These are phyloP conservation scores for Cremastinae sp. DNA, from an alignment of 2,888 invertebrate genomes.

Conservation along the genomic window DNA sequence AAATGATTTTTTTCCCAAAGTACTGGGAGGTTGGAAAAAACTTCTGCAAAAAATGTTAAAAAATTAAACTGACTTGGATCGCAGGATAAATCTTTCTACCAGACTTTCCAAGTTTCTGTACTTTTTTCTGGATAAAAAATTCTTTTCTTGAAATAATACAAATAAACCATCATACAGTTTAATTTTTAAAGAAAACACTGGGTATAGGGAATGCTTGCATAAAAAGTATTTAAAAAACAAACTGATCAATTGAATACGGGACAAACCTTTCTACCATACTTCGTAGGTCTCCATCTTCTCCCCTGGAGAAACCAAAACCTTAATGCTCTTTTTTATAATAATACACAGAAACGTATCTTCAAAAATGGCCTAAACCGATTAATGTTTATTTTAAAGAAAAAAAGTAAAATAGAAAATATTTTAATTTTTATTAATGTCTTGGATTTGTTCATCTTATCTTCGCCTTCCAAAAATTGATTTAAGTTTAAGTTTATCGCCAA, in stretches of 20 bases:
- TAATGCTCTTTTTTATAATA: conserved; percentile 30
- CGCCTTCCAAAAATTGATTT: conserved; percentile 82
- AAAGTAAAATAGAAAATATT: conserved; percentile 11
- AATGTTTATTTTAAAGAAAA: neutral
- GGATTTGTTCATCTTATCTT: conserved; percentile 81
- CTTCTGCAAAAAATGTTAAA: too few relatives aligned
- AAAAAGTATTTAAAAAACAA: conserved; percentile 6
- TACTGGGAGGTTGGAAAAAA: too few relatives aligned
- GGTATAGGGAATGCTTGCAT: neutral
- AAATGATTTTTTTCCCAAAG: too few relatives aligned
- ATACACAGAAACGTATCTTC: conserved; percentile 2
- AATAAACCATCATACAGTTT: too few relatives aligned
- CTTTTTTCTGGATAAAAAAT: neutral
- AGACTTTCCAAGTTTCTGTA: too few relatives aligned
- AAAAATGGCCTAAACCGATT: neutral
- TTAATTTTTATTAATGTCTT: conserved; percentile 81
- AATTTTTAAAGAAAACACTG: too few relatives aligned
- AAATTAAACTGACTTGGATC: too few relatives aligned
- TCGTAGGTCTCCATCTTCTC: conserved; percentile 71
- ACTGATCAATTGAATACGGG: conserved; percentile 39
- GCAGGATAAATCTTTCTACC: too few relatives aligned
- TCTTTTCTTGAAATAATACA: too few relatives aligned
- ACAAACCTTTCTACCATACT: conserved; percentile 74
- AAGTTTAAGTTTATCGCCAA: too few relatives aligned
- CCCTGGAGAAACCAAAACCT: conserved; percentile 67